Evolutionary conservation across 2,797 vertebrate species (phyloP).

Genomic region (Heterohyrax brucei): DNA sequence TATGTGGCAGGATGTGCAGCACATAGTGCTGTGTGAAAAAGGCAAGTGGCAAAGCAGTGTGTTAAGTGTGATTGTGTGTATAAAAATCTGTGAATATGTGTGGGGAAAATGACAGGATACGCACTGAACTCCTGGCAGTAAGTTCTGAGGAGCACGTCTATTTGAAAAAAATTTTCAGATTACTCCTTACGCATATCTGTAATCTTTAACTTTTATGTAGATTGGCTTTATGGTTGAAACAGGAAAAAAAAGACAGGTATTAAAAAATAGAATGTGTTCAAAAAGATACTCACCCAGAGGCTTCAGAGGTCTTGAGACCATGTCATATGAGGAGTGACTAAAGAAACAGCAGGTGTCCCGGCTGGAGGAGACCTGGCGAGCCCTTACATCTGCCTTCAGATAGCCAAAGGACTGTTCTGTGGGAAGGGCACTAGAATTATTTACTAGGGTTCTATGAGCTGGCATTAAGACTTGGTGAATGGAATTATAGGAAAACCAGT

Average conservation of each 20-base stretch:
- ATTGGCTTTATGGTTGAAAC: slow-evolving; percentile 61
- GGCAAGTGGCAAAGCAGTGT: not conserved
- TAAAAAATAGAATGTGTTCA: slow-evolving; percentile 29
- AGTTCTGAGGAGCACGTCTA: not conserved
- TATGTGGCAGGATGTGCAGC: not conserved
- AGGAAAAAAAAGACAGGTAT: slow-evolving; percentile 39
- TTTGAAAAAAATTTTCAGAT: slow-evolving; percentile 18
- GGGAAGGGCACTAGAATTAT: not conserved
- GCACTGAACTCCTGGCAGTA: not conserved
- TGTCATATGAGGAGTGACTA: not conserved
- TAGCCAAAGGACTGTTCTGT: not conserved
- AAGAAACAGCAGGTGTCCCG: not conserved
- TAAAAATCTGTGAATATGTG: not conserved
- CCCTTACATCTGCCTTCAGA: not conserved
- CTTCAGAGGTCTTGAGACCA: not conserved
- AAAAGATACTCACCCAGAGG: not conserved
- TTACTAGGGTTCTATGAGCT: not conserved
- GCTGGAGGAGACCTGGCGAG: not conserved
- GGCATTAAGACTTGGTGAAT: slow-evolving; percentile 36
- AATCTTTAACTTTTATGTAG: slow-evolving; percentile 59
- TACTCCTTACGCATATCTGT: not conserved
- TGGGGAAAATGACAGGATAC: not conserved
- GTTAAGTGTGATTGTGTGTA: not conserved
- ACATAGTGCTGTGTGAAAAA: not conserved
- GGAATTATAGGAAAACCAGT: not conserved